A percentile compares a stretch with the other conserved stretches of the same genome.
phyloP scores from a whole-genome alignment of 53 echinoderm and acorn worm genomes.

The Mesocentrotus franciscanus region DNA sequence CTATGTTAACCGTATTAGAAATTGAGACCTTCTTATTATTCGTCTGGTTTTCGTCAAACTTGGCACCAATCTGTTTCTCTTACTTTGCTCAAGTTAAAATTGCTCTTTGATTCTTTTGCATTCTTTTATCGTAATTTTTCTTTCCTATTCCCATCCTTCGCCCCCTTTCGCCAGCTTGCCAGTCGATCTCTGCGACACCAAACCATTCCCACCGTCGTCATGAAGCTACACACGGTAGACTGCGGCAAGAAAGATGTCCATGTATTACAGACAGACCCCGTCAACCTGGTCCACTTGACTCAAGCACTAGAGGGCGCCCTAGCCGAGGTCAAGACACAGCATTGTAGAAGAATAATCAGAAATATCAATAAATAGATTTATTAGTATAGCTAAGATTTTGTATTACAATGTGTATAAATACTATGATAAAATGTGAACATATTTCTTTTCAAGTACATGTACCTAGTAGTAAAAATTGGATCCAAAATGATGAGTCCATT shows the following conservation, averaged over 20 bases:
- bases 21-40: no score
- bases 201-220: slow-evolving; percentile 82
- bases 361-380: slow-evolving; percentile 91
- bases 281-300: slow-evolving; percentile 95
- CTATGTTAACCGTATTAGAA: no score
- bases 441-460: no score
- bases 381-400: slow-evolving; percentile 1
- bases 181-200: slow-evolving; percentile 94
- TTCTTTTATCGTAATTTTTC: neutral
- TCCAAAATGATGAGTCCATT: no score
- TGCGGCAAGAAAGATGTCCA: slow-evolving; percentile 73
- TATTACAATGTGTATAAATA: neutral
- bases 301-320: slow-evolving; percentile 92
- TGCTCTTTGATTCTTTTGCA: no score
- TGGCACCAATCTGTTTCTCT: no score
- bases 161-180: slow-evolving; percentile 76
- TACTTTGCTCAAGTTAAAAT: no score
- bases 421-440: neutral
- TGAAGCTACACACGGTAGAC: slow-evolving; percentile 95
- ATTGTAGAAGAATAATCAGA: slow-evolving; percentile 92
- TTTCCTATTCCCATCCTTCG: neutral
- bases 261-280: slow-evolving; percentile 92
- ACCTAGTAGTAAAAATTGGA: neutral
- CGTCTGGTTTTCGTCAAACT: no score
- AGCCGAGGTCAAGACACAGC: slow-evolving; percentile 94